Evolutionary conservation across 2,113 vertebrate genomes (phyloP), one percentile per base, ranked within the genome.

Genomic region (Ursus arctos): DNA sequence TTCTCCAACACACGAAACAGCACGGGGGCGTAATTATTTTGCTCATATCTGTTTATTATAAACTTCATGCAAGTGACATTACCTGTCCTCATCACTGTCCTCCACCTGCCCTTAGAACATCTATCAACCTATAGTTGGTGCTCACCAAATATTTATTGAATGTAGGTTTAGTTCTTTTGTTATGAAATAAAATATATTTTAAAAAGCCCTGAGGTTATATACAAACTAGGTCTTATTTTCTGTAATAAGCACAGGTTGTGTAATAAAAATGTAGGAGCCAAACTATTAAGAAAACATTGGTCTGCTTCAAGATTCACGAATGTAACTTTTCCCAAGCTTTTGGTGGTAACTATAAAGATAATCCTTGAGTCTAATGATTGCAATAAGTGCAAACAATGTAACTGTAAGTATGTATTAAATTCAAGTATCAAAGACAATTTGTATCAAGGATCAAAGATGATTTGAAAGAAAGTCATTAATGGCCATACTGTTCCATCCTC

Each of bases 91-190:
- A 7, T 31, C n/a, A 31, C 0, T 14, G 49, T 13, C 61, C 16
- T 67, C 22, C 69, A 9, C 33, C 13, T 33, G 19, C 63, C 4
- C 18, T 61, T 24, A 31, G 18, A 33, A 53, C 40, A 33, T 47
- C 7, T 12, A n/a, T 31, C 83, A 14, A 1, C 12, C 14, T 11
- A 0, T 7, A 3, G 26, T 33, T 43, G 67, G 14, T 31, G 67
- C 7, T 53, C n/a, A 14, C 15, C 16, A 51, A 55, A 40, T 36
- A 3, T 4, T 51, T 24, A 61, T 11, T 7, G 47, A n/a, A 28
- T n/a, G 79, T 6, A 43, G 36, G 9, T n/a, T 11, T 26, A 26
- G 24, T 61, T 31, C 16, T 43, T 22, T 36, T 28, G 12, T 65
- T 24, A 31, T 7, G 31, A 19, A 49, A 1, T 47, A 47, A 43